phyloP scores from a whole-genome alignment of 2,888 invertebrate genomes.

The Litoditis marina region DNA sequence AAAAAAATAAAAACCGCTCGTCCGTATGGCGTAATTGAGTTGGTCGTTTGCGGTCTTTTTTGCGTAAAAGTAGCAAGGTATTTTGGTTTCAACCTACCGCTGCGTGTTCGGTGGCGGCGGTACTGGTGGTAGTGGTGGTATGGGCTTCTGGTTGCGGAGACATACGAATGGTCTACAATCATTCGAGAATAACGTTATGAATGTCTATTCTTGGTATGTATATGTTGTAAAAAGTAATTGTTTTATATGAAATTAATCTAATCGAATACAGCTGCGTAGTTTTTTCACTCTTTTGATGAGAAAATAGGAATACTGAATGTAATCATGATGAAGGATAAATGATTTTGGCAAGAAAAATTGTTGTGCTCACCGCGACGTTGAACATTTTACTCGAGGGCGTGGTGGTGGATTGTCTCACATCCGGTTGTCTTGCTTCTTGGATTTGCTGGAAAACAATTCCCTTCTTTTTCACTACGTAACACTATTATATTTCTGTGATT shows the following conservation, averaged over 20 bases:
- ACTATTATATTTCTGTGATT: too few relatives aligned
- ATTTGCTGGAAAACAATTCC: conserved; percentile 13
- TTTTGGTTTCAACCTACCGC: conserved; percentile 13
- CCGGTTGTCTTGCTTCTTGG: conserved; percentile 34
- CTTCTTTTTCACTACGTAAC: neutral
- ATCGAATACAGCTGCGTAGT: too few relatives aligned
- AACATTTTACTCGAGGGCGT: conserved; percentile 28
- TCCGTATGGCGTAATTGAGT: too few relatives aligned
- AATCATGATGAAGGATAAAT: too few relatives aligned
- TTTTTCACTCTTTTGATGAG: too few relatives aligned
- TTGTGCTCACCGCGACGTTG: conserved; percentile 24
- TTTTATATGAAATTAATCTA: too few relatives aligned
- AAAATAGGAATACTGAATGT: too few relatives aligned
- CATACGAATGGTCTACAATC: conserved; percentile 28
- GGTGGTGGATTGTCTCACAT: conserved; percentile 24
- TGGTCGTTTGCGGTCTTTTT: too few relatives aligned
- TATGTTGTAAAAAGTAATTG: too few relatives aligned
- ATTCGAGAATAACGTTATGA: neutral
- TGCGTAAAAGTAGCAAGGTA: too few relatives aligned
- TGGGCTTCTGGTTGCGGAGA: conserved; percentile 33
- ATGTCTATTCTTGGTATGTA: too few relatives aligned
- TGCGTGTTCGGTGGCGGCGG: conserved; percentile 29
- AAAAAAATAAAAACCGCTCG: too few relatives aligned
- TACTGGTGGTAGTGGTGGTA: conserved; percentile 29
- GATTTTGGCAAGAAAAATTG: neutral